Evolutionary conservation across 2,888 invertebrate species (phyloP).

Genomic region (Rhaphigaster nebulosa): DNA sequence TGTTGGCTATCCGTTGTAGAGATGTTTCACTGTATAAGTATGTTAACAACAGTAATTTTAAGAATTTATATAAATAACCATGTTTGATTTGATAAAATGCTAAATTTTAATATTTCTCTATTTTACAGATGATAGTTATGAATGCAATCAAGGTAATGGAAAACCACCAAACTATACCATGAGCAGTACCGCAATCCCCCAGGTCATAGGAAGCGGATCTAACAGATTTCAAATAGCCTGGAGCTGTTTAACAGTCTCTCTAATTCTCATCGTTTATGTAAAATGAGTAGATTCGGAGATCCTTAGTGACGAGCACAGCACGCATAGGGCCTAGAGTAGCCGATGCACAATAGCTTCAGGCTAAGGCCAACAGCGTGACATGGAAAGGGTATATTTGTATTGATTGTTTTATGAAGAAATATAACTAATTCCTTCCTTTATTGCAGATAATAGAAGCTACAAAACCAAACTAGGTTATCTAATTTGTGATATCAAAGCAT

Average conservation of each 20-base stretch:
- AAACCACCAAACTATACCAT: slow-evolving; percentile 42
- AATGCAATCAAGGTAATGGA: slow-evolving; percentile 25
- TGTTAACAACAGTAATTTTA: no score
- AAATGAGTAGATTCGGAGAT: slow-evolving; percentile 45
- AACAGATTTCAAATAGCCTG: slow-evolving; percentile 43
- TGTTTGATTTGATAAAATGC: neutral
- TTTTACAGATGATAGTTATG: slow-evolving; percentile 37
- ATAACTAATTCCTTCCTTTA: slow-evolving; percentile 58
- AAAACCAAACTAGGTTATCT: slow-evolving; percentile 56
- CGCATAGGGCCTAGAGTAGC: slow-evolving; percentile 59
- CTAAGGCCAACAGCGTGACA: slow-evolving; percentile 55
- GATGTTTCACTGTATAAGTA: no score
- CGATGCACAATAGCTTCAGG: slow-evolving; percentile 58
- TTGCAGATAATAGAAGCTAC: slow-evolving; percentile 51
- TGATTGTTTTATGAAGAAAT: slow-evolving; percentile 36
- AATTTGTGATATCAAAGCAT: slow-evolving; percentile 59
- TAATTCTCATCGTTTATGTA: slow-evolving; percentile 51
- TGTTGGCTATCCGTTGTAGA: no score
- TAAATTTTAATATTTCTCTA: neutral
- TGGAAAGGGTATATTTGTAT: slow-evolving; percentile 28
- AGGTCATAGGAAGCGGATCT: slow-evolving; percentile 4
- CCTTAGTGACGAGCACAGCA: slow-evolving; percentile 63
- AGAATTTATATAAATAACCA: neutral
- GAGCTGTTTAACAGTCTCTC: slow-evolving; percentile 38
- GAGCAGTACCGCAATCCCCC: slow-evolving; percentile 1